Evolutionary conservation across 1,140 invertebrate genomes (phyloP).

Genomic region (Drosophila subobscura): DNA sequence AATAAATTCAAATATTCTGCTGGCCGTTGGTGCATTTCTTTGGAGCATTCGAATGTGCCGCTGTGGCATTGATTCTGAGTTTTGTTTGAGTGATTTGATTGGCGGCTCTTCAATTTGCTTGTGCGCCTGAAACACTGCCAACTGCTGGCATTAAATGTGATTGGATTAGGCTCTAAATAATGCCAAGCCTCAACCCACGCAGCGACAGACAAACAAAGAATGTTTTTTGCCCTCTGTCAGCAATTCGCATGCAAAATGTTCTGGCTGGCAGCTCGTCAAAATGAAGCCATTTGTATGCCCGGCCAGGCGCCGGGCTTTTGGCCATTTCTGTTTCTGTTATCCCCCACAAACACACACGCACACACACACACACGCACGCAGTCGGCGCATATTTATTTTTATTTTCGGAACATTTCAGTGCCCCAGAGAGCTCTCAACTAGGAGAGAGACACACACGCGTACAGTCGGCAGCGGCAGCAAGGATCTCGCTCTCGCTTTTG

Average conservation of each 20-base stretch:
- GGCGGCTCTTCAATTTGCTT: no score
- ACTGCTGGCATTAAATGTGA: neutral
- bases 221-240: constrained; percentile 32
- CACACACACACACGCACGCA: neutral
- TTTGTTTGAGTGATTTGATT: no score
- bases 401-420: constrained; percentile 19
- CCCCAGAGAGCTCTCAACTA: neutral
- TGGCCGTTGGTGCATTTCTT: no score
- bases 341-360: constrained; percentile 1
- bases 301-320: constrained; percentile 25
- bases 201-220: constrained; percentile 43
- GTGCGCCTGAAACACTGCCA: neutral
- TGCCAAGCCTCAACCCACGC: constrained; percentile 18
- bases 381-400: constrained; percentile 27
- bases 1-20: no score
- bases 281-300: constrained; percentile 77
- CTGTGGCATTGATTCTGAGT: no score
- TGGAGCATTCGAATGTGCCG: no score
- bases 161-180: constrained; percentile 23
- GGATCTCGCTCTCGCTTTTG: no score
- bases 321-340: constrained; percentile 9
- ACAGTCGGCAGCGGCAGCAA: no score
- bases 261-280: constrained; percentile 53
- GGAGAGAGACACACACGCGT: no score
- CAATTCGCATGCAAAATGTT: constrained; percentile 59